These are phyloP conservation scores for Parascotia fuliginaria DNA, from an alignment of 2,888 invertebrate genomes.

Conservation along the genomic window DNA sequence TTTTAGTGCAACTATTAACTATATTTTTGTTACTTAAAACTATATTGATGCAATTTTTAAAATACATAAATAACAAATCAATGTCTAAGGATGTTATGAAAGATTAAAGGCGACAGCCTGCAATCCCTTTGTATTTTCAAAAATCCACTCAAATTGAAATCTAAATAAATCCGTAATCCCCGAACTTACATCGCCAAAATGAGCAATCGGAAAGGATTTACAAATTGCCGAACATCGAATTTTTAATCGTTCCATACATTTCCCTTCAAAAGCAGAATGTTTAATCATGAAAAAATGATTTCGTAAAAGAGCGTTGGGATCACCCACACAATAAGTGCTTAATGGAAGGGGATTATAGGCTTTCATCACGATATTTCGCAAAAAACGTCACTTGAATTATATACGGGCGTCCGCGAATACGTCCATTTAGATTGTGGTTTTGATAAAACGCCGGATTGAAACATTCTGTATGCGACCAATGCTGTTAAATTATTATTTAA, in stretches of 20 bases:
- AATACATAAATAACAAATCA: too few species aligned
- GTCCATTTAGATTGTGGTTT: slow-evolving; percentile 62
- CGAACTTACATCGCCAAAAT: slow-evolving; percentile 12
- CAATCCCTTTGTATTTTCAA: neutral
- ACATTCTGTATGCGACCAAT: slow-evolving; percentile 27
- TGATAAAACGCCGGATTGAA: slow-evolving; percentile 45
- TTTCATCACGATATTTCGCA: slow-evolving; percentile 61
- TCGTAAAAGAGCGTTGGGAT: slow-evolving; percentile 51
- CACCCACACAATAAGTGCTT: slow-evolving; percentile 63
- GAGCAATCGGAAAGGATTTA: slow-evolving; percentile 34
- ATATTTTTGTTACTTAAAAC: too few species aligned
- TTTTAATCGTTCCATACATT: slow-evolving; percentile 33
- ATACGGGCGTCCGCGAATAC: slow-evolving; percentile 46
- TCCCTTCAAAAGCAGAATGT: slow-evolving; percentile 44
- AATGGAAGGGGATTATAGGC: slow-evolving; percentile 67
- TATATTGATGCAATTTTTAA: too few species aligned
- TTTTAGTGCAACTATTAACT: too few species aligned
- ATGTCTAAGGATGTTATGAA: too few species aligned
- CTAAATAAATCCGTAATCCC: slow-evolving; percentile 2
- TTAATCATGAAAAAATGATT: slow-evolving; percentile 60
- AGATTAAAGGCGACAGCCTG: too few species aligned
- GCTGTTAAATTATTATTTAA: slow-evolving; percentile 27
- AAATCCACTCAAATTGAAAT: slow-evolving; percentile 5
- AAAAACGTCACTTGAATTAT: slow-evolving; percentile 63
- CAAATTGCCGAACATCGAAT: slow-evolving; percentile 29